These are phyloP conservation scores for Sinocyclocheilus anophthalmus DNA, from an alignment of 2,113 vertebrate species.

Conservation along the genomic window DNA sequence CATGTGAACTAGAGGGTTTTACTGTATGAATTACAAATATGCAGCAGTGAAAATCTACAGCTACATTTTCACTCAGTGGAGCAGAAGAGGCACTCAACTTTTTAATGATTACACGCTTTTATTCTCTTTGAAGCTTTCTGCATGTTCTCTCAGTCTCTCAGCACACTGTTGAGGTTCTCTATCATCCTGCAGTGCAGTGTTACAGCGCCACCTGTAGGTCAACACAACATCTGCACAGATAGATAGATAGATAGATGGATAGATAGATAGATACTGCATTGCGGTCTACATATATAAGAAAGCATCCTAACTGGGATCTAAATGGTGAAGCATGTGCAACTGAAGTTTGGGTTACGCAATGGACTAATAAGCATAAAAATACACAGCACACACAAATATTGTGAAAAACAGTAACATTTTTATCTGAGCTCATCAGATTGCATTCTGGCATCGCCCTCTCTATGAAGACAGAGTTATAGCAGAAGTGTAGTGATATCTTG, in stretches of 20 bases:
- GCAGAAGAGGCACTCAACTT: background rate
- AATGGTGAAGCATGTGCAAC: background rate
- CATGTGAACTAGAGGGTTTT: background rate
- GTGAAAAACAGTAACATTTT: no score
- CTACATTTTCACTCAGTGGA: background rate
- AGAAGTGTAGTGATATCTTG: no score
- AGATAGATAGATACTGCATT: no score
- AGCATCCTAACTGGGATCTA: background rate
- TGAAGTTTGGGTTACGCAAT: no score
- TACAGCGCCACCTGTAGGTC: background rate
- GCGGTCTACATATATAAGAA: no score
- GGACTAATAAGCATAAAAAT: background rate
- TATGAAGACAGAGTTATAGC: no score
- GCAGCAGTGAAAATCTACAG: no score
- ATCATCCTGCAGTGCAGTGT: background rate
- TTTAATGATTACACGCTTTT: background rate
- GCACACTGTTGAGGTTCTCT: no score
- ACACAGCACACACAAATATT: background rate
- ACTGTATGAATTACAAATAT: background rate
- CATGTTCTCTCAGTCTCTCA: background rate
- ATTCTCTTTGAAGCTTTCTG: constrained; percentile 19
- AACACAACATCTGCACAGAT: background rate
- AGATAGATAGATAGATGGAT: no score
- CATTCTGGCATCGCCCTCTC: no score
- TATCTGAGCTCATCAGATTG: no score